A percentile compares a stretch with the other conserved stretches of the same genome.
Evolutionary conservation across 2,888 invertebrate genomes (phyloP).

Genomic region (Drosophila longiperda): DNA sequence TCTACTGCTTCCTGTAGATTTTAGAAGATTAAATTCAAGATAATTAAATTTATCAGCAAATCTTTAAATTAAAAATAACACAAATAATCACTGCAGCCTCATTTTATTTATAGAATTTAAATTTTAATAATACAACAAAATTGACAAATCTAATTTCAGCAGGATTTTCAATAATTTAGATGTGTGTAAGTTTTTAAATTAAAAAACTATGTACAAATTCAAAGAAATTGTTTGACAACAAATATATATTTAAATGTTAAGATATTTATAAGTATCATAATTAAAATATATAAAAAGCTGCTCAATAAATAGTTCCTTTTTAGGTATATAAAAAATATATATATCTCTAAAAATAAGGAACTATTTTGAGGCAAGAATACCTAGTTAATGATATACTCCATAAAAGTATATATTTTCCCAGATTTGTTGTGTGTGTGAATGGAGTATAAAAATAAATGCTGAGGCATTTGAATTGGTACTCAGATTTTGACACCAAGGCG

Average conservation of each 20-base stretch:
- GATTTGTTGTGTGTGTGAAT: not conserved
- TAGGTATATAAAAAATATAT: no score
- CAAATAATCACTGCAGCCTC: not conserved
- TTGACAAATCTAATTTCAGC: not conserved
- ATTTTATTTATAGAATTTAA: not conserved
- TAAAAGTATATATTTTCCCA: no score
- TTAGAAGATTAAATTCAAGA: not conserved
- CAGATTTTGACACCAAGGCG: conserved; percentile 55
- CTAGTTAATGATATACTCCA: not conserved
- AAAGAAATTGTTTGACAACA: not conserved
- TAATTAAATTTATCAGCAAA: not conserved
- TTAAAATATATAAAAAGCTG: not conserved
- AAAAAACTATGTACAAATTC: not conserved
- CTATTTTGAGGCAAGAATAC: not conserved
- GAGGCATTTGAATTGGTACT: conserved; percentile 47
- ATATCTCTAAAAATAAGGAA: not conserved
- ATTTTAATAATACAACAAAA: not conserved
- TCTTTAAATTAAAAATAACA: not conserved
- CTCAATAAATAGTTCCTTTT: no score
- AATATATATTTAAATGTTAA: not conserved
- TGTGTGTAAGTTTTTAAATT: not conserved
- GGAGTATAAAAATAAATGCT: conserved; percentile 27
- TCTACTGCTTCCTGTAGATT: not conserved
- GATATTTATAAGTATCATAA: not conserved
- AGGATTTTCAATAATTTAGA: not conserved